Base-by-base conservation (phyloP, 2,888 invertebrate species). In the Drosophila subsilvestris region DNA sequence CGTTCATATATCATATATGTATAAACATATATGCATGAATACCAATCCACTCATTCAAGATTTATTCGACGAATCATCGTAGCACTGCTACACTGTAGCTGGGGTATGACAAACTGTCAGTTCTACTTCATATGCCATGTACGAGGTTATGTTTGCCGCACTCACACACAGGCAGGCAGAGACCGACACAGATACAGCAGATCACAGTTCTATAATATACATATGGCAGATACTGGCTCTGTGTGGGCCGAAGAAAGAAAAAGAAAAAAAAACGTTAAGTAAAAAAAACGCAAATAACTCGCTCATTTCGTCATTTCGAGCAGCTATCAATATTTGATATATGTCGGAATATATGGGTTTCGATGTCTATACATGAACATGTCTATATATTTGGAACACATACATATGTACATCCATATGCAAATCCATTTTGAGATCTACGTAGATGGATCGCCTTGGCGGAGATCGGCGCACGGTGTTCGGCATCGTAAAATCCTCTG, bases 261-360 rank as follows among this genome's bases (percentile, higher is more conserved):
- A 63, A 63, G 49, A 63, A 56, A 47, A 53, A 62, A 51, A 47
- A 53, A 53, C 53, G 58, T 67, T 83, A 73, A 80, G 72, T 69
- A 59, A 78, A 82, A 83, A 37, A 79, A 82, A 82, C 79, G 80
- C 78, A 80, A 82, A 83, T 79, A 86, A 86, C 83, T 80, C 79
- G 83, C 73, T 83, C 83, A 73, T 76, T 83, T 86, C 79, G 82
- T 85, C 82, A 83, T 80, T 86, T 75, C 65, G 51, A 74, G 75
- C 79, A 69, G 68, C 61, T 62, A 72, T 81, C 75, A 80, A 84
- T 79, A 81, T 79, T 71, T 75, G 76, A 73, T 73, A 76, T 72
- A 76, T 65, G 70, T 65, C 63, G 47, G 48, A 62, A 65, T 43
- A 65, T 37, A 37, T 37, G 14, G 37, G 37, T 37, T 37, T 37